phyloP scores from a whole-genome alignment of 2,113 vertebrate species.

The Indri indri region DNA sequence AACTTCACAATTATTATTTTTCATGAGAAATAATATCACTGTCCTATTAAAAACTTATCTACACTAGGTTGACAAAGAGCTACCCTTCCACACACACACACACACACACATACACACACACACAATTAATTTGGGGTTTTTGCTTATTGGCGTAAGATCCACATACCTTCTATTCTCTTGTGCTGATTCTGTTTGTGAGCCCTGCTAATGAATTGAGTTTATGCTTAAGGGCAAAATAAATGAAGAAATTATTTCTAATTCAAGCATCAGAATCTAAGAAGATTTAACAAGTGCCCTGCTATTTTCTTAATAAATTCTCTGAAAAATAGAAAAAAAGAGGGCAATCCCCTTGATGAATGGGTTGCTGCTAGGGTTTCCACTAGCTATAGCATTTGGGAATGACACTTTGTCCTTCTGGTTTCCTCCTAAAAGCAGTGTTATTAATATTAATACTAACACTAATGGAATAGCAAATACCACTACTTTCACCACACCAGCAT shows the following conservation, averaged over 20 bases:
- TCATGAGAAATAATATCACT: neutral
- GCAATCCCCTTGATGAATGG: neutral
- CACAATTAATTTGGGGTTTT: neutral
- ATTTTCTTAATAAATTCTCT: neutral
- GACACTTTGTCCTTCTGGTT: neutral
- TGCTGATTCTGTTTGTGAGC: neutral
- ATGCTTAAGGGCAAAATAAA: neutral
- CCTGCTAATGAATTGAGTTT: neutral
- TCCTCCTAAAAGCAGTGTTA: neutral
- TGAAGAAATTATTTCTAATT: conserved; percentile 37
- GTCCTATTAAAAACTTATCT: neutral
- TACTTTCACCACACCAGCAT: neutral
- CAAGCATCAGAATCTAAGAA: neutral
- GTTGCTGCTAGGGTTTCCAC: neutral
- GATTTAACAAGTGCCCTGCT: neutral
- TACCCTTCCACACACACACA: neutral
- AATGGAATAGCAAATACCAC: neutral
- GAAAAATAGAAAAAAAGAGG: neutral
- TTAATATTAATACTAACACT: neutral
- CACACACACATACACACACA: neutral
- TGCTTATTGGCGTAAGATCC: neutral
- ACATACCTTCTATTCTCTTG: neutral
- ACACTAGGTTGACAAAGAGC: neutral
- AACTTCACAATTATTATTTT: neutral
- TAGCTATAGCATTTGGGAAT: neutral